Conservation (phyloP, 37 sponge, comb jelly and placozoan genomes). For the Lycopodina hypogea region DNA sequence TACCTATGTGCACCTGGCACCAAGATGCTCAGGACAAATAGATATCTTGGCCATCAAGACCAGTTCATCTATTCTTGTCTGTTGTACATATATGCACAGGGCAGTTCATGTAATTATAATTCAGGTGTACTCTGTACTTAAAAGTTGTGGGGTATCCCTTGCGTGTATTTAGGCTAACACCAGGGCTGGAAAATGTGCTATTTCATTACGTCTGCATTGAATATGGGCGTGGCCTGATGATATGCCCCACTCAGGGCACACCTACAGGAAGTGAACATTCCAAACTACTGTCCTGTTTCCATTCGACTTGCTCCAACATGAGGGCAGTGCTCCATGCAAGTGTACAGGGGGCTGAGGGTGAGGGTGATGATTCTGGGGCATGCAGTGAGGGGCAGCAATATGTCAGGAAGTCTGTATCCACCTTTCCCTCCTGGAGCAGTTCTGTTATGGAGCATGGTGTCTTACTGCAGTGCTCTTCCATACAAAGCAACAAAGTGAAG, state of each 20-base stretch:
- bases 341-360: conserved; percentile 3
- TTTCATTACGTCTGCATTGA: conserved; percentile 48
- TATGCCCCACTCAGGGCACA: conserved; percentile 45
- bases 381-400: conserved; percentile 12
- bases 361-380: conserved; percentile 23
- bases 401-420: not conserved
- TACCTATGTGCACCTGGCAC: no score
- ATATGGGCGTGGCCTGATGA: conserved; percentile 39
- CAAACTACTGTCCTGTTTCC: conserved; percentile 36
- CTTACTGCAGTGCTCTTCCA: conserved; percentile 17
- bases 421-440: not conserved
- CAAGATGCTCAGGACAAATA: no score
- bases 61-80: not conserved
- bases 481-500: conserved; percentile 4
- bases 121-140: no score
- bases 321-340: conserved; percentile 16
- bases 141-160: no score
- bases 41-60: no score
- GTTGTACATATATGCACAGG: not conserved
- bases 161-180: conserved; percentile 36
- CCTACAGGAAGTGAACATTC: conserved; percentile 14
- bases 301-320: conserved; percentile 8
- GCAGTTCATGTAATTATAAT: not conserved
- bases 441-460: conserved; percentile 61
- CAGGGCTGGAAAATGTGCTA: conserved; percentile 50